phyloP scores from a whole-genome alignment of 2,797 vertebrate genomes.

The Gymnodraco acuticeps region DNA sequence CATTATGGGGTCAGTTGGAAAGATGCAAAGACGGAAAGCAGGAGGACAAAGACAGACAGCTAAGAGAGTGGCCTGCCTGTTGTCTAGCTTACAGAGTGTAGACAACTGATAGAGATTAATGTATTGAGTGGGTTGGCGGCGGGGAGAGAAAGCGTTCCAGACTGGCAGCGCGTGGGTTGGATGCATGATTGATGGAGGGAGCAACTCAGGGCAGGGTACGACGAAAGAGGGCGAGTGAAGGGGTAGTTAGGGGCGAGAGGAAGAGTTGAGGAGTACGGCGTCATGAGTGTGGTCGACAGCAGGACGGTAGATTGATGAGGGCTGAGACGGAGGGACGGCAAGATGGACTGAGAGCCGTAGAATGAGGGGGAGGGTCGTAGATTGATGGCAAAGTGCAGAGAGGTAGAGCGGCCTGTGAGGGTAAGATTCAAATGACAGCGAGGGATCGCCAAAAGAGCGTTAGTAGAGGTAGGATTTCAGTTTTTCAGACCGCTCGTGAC shows the following conservation, averaged over 20 bases:
- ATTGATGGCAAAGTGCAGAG: constrained; percentile 58
- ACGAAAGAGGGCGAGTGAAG: constrained; percentile 41
- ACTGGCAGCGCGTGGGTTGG: constrained; percentile 66
- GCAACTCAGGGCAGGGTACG: constrained; percentile 49
- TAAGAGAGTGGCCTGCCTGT: constrained; percentile 51
- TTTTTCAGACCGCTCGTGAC: constrained; percentile 24
- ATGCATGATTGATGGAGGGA: constrained; percentile 74
- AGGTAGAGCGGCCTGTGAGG: constrained; percentile 28
- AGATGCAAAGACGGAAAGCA: constrained; percentile 43
- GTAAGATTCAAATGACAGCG: constrained; percentile 28
- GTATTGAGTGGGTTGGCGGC: constrained; percentile 67
- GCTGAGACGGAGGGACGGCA: constrained; percentile 39
- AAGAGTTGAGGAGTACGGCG: constrained; percentile 71
- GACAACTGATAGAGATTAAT: constrained; percentile 83
- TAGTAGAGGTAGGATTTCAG: constrained; percentile 19
- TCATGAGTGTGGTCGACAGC: constrained; percentile 54
- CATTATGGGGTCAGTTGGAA: constrained; percentile 54
- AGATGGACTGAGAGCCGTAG: constrained; percentile 49
- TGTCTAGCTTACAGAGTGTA: constrained; percentile 63
- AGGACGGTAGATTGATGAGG: constrained; percentile 63
- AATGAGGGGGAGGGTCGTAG: constrained; percentile 39
- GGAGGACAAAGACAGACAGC: constrained; percentile 51
- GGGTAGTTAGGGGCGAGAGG: constrained; percentile 63
- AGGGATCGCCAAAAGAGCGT: constrained; percentile 11
- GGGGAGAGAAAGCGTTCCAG: constrained; percentile 55